phyloP scores from a whole-genome alignment of 2,113 vertebrate genomes.

The Prinia subflava region DNA sequence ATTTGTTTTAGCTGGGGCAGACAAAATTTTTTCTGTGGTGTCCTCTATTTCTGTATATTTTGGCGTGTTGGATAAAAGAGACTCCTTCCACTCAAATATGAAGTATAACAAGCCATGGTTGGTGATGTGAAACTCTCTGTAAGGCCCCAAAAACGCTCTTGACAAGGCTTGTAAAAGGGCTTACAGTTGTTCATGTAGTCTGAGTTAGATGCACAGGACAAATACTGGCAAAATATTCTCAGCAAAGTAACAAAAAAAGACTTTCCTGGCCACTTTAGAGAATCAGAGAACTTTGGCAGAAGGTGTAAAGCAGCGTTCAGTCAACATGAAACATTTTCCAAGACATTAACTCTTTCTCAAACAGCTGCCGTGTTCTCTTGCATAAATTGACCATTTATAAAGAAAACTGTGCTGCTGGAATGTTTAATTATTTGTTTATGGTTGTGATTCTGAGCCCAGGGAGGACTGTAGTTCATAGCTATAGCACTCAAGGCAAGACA shows the following conservation, averaged over 20 bases:
- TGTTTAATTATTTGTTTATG: background rate
- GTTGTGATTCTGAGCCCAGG: background rate
- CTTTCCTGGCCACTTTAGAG: background rate
- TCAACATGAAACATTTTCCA: background rate
- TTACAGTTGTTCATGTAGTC: background rate
- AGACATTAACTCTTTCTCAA: background rate
- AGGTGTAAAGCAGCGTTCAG: background rate
- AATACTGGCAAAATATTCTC: background rate
- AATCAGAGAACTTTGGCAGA: background rate
- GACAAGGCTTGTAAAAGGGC: background rate
- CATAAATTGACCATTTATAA: background rate
- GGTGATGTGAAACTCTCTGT: background rate
- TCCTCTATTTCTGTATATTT: background rate
- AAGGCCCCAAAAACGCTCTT: background rate
- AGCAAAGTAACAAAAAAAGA: background rate
- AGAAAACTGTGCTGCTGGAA: background rate
- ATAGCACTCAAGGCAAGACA: background rate
- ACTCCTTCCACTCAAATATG: background rate
- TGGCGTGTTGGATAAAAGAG: rapidly evolving
- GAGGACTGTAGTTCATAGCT: background rate
- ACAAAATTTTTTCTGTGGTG: background rate
- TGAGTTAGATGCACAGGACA: rapidly evolving
- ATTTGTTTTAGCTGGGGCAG: background rate
- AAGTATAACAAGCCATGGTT: background rate
- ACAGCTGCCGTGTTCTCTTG: rapidly evolving